Conservation (phyloP, 2,888 invertebrate species). For the Leucophora obtusa region DNA sequence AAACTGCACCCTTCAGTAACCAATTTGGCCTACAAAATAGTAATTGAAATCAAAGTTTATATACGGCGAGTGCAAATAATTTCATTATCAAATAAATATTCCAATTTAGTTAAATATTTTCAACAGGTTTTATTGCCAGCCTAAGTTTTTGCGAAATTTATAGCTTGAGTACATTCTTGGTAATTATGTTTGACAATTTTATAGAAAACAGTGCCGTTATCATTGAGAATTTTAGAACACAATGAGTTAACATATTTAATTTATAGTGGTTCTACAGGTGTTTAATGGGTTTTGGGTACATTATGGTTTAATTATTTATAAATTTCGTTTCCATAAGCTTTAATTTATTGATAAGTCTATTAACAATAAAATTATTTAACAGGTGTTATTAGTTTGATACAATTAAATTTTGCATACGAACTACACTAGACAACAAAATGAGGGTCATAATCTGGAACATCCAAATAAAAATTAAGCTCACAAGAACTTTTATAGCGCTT, state of each 20-base stretch:
- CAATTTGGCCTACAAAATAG: not conserved
- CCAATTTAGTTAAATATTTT: not conserved
- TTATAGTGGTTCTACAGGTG: not conserved
- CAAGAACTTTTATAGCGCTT: no score
- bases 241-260: no score
- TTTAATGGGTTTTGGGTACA: constrained; percentile 4
- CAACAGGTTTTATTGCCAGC: no score
- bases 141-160: no score
- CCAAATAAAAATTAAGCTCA: no score
- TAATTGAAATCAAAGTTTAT: not conserved
- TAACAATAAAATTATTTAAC: not conserved
- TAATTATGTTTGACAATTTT: not conserved
- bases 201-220: not conserved
- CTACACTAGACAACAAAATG: no score
- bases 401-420: not conserved
- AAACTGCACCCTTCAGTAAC: not conserved
- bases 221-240: no score
- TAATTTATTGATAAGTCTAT: not conserved
- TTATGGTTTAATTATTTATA: not conserved
- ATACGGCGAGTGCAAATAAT: not conserved
- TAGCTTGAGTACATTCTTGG: not conserved
- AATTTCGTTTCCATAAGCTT: not conserved
- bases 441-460: no score
- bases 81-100: not conserved
- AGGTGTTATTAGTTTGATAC: constrained; percentile 18